Percentiles rank a stretch among this genome's conserved stretches.
Conservation (phyloP, 1,140 invertebrate genomes). For the Caenorhabditis latens region DNA sequence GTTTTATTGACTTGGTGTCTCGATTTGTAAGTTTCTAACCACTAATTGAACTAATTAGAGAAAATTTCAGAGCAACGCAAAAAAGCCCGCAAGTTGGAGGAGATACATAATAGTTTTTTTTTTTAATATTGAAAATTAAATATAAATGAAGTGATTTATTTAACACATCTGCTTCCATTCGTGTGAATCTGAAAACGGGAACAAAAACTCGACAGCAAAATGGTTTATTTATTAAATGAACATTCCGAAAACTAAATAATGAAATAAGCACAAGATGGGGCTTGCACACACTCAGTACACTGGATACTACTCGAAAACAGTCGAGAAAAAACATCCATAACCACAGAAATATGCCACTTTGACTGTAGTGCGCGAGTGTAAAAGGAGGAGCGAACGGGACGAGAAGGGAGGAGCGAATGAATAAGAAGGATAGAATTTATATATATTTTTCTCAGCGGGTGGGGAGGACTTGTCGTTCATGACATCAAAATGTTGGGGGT, state of each 20-base stretch:
- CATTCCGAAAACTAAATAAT: slow-evolving; percentile 30
- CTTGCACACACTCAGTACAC: no score
- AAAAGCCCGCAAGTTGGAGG: neutral
- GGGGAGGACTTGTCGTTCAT: neutral
- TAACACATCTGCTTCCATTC: neutral
- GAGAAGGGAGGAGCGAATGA: neutral
- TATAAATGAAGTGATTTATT: neutral
- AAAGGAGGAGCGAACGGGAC: neutral
- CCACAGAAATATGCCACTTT: no score
- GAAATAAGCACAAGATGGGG: slow-evolving; percentile 10
- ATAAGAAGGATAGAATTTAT: neutral
- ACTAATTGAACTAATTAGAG: neutral
- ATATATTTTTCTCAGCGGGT: neutral
- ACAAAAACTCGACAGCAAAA: neutral
- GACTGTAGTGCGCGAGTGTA: neutral
- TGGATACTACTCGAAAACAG: no score
- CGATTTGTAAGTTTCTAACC: slow-evolving; percentile 9
- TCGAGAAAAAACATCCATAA: no score
- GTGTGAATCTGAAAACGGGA: no score
- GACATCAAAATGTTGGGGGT: slow-evolving; percentile 6
- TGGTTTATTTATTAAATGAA: slow-evolving; percentile 13
- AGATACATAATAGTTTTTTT: no score
- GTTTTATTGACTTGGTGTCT: slow-evolving; percentile 1
- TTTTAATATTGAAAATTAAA: neutral
- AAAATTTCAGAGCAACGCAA: neutral